phyloP scores from a whole-genome alignment of 2,888 invertebrate genomes.

The Neria commutata region DNA sequence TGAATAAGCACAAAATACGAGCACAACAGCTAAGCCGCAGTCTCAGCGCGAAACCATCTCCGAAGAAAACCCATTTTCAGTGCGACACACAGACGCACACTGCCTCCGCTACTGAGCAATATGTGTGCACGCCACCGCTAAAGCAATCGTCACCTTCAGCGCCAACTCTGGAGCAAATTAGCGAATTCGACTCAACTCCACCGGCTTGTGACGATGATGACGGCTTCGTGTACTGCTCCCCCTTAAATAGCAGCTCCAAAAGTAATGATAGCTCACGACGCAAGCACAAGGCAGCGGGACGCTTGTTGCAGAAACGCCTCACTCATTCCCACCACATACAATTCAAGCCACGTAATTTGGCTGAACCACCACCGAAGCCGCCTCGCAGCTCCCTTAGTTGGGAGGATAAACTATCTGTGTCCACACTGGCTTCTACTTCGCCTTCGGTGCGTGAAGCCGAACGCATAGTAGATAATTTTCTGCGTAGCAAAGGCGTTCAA shows the following conservation, averaged over 20 bases:
- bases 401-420: conserved; percentile 39
- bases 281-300: conserved; percentile 46
- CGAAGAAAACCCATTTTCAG: background rate
- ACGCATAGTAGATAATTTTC: conserved; percentile 49
- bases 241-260: conserved; percentile 23
- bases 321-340: conserved; percentile 38
- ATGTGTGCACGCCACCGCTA: background rate
- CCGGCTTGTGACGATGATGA: no score
- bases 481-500: conserved; percentile 43
- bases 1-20: conserved; percentile 50
- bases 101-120: background rate
- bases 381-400: conserved; percentile 46
- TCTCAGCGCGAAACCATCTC: conserved; percentile 9
- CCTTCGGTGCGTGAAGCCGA: conserved; percentile 55
- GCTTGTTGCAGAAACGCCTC: conserved; percentile 52
- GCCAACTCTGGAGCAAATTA: conserved; percentile 22
- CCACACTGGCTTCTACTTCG: conserved; percentile 45
- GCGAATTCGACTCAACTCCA: conserved; percentile 29
- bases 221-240: conserved; percentile 24
- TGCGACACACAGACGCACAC: background rate
- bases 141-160: conserved; percentile 6
- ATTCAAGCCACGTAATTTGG: conserved; percentile 43
- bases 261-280: conserved; percentile 29
- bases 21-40: conserved; percentile 12
- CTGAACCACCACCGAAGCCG: conserved; percentile 54